phyloP scores from a whole-genome alignment of 2,113 vertebrate genomes.

The Rallus limicola region DNA sequence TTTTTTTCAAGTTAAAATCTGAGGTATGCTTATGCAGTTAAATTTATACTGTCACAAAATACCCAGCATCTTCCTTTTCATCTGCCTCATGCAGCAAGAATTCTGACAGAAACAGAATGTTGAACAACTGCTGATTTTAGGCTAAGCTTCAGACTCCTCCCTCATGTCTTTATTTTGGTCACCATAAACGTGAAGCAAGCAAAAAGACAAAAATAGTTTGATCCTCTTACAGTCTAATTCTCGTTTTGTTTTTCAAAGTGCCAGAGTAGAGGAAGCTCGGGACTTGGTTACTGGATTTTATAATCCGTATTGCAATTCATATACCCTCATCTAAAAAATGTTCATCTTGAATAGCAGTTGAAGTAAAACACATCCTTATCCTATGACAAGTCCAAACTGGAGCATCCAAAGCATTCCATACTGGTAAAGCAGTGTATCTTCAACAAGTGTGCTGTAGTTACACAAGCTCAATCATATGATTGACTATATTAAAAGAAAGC shows the following conservation, averaged over 20 bases:
- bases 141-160: background rate
- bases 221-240: background rate
- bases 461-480: background rate
- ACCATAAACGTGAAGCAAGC: background rate
- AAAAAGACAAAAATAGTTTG: background rate
- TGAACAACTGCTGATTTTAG: background rate
- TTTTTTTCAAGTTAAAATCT: background rate
- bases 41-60: background rate
- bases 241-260: background rate
- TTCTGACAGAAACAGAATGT: background rate
- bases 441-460: background rate
- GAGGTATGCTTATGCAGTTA: background rate
- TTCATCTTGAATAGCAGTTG: background rate
- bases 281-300: background rate
- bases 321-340: background rate
- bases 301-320: background rate
- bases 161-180: background rate
- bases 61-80: background rate
- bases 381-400: background rate
- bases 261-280: background rate
- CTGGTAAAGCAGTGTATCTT: background rate
- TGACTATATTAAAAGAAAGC: background rate
- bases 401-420: background rate
- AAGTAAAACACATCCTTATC: background rate
- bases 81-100: background rate